Conservation (phyloP, 1,140 invertebrate genomes). For the Diploscapter pachys region DNA sequence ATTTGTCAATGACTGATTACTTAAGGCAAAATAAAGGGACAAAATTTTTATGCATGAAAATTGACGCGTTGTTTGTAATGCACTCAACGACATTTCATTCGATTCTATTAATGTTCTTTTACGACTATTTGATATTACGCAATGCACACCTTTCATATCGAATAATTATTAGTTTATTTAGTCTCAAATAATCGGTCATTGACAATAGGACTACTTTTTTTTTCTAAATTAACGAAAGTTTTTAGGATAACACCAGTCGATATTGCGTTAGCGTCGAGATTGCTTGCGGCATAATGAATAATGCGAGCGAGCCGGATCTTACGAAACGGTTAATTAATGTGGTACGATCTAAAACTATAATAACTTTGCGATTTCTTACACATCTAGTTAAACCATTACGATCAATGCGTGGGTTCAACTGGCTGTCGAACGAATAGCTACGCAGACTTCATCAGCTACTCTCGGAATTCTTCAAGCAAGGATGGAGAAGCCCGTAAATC, state of each 20-base stretch:
- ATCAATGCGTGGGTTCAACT: background rate
- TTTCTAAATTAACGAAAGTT: background rate
- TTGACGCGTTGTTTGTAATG: too few relatives aligned
- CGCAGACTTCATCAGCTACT: conserved; percentile 4
- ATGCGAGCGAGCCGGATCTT: background rate
- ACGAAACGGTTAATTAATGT: conserved; percentile 4
- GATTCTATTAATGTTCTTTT: too few relatives aligned
- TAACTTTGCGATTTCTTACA: background rate
- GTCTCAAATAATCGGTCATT: too few relatives aligned
- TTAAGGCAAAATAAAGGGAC: too few relatives aligned
- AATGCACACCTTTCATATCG: too few relatives aligned
- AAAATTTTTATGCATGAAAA: too few relatives aligned
- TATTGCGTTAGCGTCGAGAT: conserved; percentile 7
- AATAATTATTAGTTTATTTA: too few relatives aligned
- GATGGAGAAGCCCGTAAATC: conserved; percentile 10
- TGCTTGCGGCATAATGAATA: conserved; percentile 7
- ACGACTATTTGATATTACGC: too few relatives aligned
- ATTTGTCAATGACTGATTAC: too few relatives aligned
- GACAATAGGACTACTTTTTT: background rate
- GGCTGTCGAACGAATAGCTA: conserved; percentile 20
- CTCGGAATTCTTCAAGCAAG: conserved; percentile 9
- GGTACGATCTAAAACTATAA: background rate
- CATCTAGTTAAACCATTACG: conserved; percentile 8
- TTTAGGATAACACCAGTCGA: conserved; percentile 12
- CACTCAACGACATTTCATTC: too few relatives aligned